Conservation (phyloP, 2,113 vertebrate genomes). For the Channa maculata region DNA sequence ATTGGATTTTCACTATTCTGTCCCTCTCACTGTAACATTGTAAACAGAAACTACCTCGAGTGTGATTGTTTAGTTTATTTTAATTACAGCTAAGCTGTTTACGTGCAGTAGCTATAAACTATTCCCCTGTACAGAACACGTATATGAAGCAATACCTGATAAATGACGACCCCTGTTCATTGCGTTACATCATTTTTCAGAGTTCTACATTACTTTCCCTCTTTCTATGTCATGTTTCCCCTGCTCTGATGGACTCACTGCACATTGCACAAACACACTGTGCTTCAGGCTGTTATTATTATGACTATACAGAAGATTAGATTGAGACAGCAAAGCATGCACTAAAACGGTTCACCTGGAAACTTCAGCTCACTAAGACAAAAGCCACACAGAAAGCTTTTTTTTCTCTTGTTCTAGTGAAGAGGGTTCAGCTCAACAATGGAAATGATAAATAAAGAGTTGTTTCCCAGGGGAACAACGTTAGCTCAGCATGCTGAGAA, state of each 20-base stretch:
- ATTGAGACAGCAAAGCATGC: slow-evolving; percentile 11
- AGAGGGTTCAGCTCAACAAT: neutral
- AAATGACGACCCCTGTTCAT: neutral
- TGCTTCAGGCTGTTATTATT: slow-evolving; percentile 46
- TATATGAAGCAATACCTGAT: slow-evolving; percentile 2
- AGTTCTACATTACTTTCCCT: neutral
- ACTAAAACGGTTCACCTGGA: slow-evolving; percentile 37
- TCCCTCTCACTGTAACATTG: neutral
- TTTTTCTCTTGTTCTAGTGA: neutral
- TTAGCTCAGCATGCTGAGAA: neutral
- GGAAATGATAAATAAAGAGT: neutral
- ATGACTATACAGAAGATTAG: slow-evolving; percentile 39
- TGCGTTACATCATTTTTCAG: neutral
- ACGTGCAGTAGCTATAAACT: neutral
- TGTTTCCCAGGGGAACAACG: neutral
- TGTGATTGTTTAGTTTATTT: neutral
- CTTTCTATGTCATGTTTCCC: slow-evolving; percentile 12
- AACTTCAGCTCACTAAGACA: slow-evolving; percentile 18
- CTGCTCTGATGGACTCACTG: neutral
- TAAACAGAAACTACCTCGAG: slow-evolving; percentile 1
- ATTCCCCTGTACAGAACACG: neutral
- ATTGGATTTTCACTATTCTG: slow-evolving; percentile 15
- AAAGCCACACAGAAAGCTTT: neutral
- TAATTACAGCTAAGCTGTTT: slow-evolving; percentile 15
- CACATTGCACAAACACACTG: slow-evolving; percentile 2